Evolutionary conservation across 2,113 vertebrate genomes (phyloP).

Genomic region (Bos javanicus): DNA sequence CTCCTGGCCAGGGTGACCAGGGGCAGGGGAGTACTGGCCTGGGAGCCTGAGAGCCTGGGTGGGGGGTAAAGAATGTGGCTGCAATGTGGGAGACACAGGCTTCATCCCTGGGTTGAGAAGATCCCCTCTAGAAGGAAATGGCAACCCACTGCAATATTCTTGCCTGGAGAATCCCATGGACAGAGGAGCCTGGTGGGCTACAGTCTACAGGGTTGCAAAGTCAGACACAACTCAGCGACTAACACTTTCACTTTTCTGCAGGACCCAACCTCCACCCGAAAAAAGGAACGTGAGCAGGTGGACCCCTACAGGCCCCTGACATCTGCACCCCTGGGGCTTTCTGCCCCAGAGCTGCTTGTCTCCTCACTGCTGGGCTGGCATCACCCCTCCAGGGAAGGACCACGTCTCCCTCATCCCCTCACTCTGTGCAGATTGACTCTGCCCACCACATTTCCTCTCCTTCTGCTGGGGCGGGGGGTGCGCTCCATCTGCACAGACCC

Average conservation of each 20-base stretch:
- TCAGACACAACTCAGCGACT: fast-evolving
- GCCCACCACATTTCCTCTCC: neutral
- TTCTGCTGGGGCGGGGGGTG: neutral
- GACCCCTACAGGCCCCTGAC: neutral
- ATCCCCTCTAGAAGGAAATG: neutral
- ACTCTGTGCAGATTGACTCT: fast-evolving
- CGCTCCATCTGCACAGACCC: neutral
- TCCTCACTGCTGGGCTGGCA: neutral
- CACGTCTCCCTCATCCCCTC: fast-evolving
- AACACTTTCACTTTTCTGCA: neutral
- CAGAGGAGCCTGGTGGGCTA: neutral
- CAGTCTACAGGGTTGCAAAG: neutral
- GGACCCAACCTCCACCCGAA: neutral
- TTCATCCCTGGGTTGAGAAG: neutral
- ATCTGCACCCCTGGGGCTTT: neutral
- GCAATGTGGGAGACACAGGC: neutral
- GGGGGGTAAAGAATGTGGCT: neutral
- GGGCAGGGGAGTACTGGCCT: neutral
- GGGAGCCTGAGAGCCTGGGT: no score
- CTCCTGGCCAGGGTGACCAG: neutral
- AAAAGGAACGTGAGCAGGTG: neutral
- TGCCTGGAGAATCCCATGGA: neutral
- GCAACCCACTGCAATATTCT: neutral
- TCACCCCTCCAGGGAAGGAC: no score
- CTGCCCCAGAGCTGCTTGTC: neutral